phyloP scores from a whole-genome alignment of 2,113 vertebrate species.

The Sturnus vulgaris region DNA sequence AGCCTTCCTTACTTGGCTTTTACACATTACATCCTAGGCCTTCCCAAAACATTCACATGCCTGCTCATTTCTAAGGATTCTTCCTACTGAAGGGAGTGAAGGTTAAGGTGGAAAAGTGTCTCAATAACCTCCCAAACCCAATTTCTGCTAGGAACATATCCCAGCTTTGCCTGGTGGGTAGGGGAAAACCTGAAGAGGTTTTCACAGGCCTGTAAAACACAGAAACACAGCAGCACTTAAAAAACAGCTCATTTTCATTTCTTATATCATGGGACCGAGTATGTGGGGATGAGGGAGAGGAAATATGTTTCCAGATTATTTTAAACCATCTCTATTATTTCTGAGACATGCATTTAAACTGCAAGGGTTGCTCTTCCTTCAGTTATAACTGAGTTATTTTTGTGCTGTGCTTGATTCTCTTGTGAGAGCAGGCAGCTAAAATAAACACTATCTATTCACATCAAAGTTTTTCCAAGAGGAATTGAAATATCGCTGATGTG shows the following conservation, averaged over 20 bases:
- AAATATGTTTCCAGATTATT: not conserved
- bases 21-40: not conserved
- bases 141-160: not conserved
- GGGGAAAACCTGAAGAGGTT: not conserved
- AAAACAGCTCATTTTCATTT: not conserved
- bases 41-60: not conserved
- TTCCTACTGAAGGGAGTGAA: not conserved
- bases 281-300: not conserved
- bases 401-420: not conserved
- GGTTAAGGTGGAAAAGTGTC: not conserved
- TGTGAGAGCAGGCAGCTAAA: conserved; percentile 33
- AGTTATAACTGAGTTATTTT: not conserved
- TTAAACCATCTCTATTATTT: not conserved
- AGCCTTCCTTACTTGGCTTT: not conserved
- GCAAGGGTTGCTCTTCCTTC: not conserved
- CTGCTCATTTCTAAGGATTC: not conserved
- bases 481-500: not conserved
- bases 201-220: not conserved
- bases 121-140: not conserved
- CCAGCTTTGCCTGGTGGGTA: not conserved
- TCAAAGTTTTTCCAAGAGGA: not conserved
- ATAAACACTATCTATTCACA: conserved; percentile 8
- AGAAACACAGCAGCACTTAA: not conserved
- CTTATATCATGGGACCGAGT: not conserved
- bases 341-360: not conserved